Evolutionary conservation across 2,113 vertebrate species (phyloP).

Genomic region (Herpetotheres cachinnans): DNA sequence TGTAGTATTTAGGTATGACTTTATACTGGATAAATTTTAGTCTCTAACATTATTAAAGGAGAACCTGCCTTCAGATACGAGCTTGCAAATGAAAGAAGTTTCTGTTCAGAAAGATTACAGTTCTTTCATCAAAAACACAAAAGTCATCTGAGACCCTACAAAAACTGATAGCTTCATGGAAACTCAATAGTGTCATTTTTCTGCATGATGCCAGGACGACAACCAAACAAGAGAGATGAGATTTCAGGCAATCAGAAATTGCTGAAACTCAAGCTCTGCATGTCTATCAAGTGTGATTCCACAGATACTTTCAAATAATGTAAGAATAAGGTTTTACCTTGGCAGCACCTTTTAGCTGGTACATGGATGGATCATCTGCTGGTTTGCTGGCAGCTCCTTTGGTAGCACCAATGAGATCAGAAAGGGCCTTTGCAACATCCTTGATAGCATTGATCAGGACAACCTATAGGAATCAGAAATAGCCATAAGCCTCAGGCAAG

Average conservation of each 20-base stretch:
- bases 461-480: slow-evolving; percentile 75
- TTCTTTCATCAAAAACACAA: not conserved
- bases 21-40: not conserved
- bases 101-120: not conserved
- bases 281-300: not conserved
- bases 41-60: not conserved
- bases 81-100: not conserved
- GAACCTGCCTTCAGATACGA: not conserved
- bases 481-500: not conserved
- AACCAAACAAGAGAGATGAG: not conserved
- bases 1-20: not conserved
- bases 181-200: not conserved
- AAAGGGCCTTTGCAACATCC: slow-evolving; percentile 96
- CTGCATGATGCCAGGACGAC: not conserved
- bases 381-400: slow-evolving; percentile 96
- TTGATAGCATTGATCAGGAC: slow-evolving; percentile 98
- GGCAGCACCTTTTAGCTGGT: slow-evolving; percentile 96
- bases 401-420: slow-evolving; percentile 95
- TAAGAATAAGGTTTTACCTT: slow-evolving; percentile 77
- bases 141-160: not conserved
- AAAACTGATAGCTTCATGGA: not conserved
- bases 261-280: not conserved
- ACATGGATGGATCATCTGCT: slow-evolving; percentile 97
- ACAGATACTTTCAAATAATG: not conserved
- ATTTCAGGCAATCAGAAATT: not conserved